Evolutionary conservation across 2,888 invertebrate genomes (phyloP).

Genomic region (Diarsia mendica): DNA sequence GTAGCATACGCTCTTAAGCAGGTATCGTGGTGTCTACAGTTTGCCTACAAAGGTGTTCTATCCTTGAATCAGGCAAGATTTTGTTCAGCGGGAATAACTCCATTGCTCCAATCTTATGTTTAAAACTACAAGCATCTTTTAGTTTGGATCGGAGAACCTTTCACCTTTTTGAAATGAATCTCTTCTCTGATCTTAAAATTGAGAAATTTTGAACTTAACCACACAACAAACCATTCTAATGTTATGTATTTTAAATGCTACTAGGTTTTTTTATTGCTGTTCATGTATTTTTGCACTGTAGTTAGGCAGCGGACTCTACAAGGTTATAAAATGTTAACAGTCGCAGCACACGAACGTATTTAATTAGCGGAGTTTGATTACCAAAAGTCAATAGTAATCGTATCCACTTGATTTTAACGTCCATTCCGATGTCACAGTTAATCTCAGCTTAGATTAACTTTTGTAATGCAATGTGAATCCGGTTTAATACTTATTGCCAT

Average conservation of each 20-base stretch:
- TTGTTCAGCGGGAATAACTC: neutral
- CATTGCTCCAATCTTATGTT: conserved; percentile 6
- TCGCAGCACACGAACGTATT: conserved; percentile 73
- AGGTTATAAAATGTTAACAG: conserved; percentile 71
- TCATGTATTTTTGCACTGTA: conserved; percentile 49
- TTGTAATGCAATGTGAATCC: conserved; percentile 61
- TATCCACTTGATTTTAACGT: conserved; percentile 57
- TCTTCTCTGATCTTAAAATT: too few relatives aligned
- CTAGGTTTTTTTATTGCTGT: conserved; percentile 24
- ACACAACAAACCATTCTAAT: conserved; percentile 12
- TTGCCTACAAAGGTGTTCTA: conserved; percentile 7
- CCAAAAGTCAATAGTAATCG: conserved; percentile 63
- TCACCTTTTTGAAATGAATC: too few relatives aligned
- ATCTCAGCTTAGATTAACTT: conserved; percentile 52
- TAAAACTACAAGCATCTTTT: neutral
- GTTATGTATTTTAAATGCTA: conserved; percentile 9
- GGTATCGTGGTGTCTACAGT: neutral
- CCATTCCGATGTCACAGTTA: conserved; percentile 53
- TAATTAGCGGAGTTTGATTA: conserved; percentile 78
- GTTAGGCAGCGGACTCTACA: conserved; percentile 56
- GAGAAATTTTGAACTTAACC: neutral
- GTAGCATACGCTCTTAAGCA: too few relatives aligned
- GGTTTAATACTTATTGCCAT: conserved; percentile 65
- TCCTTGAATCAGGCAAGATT: neutral
- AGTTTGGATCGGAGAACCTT: too few relatives aligned